A percentile compares a stretch with the other conserved stretches of the same genome.
Conservation (phyloP, 1,140 invertebrate species). For the Centruroides sculpturatus region DNA sequence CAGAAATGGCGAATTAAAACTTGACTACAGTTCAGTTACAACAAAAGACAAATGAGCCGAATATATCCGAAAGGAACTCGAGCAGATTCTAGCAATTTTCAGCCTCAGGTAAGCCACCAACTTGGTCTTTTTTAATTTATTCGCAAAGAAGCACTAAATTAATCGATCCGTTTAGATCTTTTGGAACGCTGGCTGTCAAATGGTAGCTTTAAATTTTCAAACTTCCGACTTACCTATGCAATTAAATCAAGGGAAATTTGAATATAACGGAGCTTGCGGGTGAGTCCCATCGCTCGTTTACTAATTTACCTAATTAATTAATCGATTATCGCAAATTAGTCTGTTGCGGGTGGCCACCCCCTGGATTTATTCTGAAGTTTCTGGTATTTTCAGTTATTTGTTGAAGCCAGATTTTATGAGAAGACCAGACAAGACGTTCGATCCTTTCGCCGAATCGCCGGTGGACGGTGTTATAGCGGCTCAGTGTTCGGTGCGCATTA, state of each 20-base stretch:
- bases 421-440: slow-evolving; percentile 85
- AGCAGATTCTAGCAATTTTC: slow-evolving; percentile 98
- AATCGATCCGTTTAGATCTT: slow-evolving; percentile 34
- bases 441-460: slow-evolving; percentile 97
- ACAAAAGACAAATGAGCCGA: slow-evolving; percentile 95
- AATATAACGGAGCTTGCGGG: slow-evolving; percentile 78
- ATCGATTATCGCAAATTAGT: no score
- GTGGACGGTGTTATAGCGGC: slow-evolving; percentile 99
- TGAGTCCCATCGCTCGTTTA: slow-evolving; percentile 19
- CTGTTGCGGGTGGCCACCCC: no score
- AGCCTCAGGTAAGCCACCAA: slow-evolving; percentile 70
- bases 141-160: no score
- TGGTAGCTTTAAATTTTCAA: slow-evolving; percentile 99
- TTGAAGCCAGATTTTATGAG: slow-evolving; percentile 99
- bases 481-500: slow-evolving; percentile 92
- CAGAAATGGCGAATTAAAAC: not conserved
- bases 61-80: slow-evolving; percentile 98
- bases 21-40: slow-evolving; percentile 45
- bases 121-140: not conserved
- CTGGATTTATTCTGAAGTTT: not conserved
- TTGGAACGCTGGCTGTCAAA: slow-evolving; percentile 71
- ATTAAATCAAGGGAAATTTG: slow-evolving; percentile 99
- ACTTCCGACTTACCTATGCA: slow-evolving; percentile 99
- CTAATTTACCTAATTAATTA: no score
- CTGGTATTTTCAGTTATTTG: slow-evolving; percentile 72